Evolutionary conservation across 2,888 invertebrate species (phyloP), one percentile per base, ranked within the genome.

Genomic region (Parnassius orleans): DNA sequence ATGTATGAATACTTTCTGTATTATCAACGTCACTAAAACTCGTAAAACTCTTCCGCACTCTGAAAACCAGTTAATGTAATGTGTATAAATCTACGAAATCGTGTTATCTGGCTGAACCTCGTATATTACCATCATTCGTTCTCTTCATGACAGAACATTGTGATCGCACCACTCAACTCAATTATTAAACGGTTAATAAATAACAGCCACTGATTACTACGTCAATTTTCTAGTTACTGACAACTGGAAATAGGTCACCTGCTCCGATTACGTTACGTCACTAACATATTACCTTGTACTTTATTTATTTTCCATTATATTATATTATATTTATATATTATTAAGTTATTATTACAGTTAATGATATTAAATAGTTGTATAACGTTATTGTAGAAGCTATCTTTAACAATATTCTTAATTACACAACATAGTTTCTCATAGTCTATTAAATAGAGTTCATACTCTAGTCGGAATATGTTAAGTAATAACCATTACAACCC

Each of bases 161-260:
- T 12, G 48, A 53, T 57, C 57, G 47, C 57, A 19, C 61, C 61
- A 57, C 52, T 57, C 42, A 24, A 48, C 52, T 57, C 61, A 57
- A 61, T 61, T 61, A 61, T 61, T 61, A 61, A 51, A 46, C 47
- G 10, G 52, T 33, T 53, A 56, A 57, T 53, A 61, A 61, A 61
- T 53, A 56, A 46, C 19, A 52, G 51, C 46, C 53, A 53, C 57
- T 61, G 61, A 56, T 61, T 57, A 53, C 46, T 33, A 47, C 53
- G 52, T 44, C 57, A 47, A 52, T 57, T 61, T 53, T 46, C 56
- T 61, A 41, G 42, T 61, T 61, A 58, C 61, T 61, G 60, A 53
- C 53, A 19, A 44, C 51, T 54, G 48, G 44, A 58, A 58, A 58
- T 54, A 47, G 47, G 51, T 54, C 50, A 51, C 19, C 41, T 14